Base-by-base conservation (phyloP, 1,140 invertebrate species). In the Drosophila malerkotliana region DNA sequence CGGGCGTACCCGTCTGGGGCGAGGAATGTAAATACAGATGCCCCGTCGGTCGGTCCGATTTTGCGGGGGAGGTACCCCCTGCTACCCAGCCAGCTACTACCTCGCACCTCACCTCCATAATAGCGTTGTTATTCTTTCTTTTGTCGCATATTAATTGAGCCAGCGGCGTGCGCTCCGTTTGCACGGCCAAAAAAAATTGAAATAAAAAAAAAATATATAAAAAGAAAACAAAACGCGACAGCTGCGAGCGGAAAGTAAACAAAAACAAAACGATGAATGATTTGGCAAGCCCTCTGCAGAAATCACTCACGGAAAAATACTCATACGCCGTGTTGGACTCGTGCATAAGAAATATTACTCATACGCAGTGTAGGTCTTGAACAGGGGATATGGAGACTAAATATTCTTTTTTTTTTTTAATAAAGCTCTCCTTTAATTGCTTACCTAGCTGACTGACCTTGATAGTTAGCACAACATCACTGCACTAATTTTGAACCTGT, bases 121-220 rank as follows among this genome's bases (percentile, higher is more conserved):
- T 59, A 12, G 54, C 53, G 54, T 34, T 60, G 53, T 69, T 39
- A 48, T 77, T 61, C 64, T 56, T 57, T 76, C 72, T 75, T 74
- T 75, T 76, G 63, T 77, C 74, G 64, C 64, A 76, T 77, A 69
- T 69, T 77, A 69, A 69, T 77, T 77, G 72, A 77, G 74, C 51
- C 63, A 77, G 32, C 72, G 73, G 73, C 73, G 62, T 76, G 73
- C 72, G 73, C 73, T 76, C 49, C 57, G 72, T 76, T 76, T 76
- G 73, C 69, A 74, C 54, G 68, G 67, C 56, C 41, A 72, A 72
- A 72, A 72, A 44, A 5, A 18, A 18, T 18, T 18, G 1, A 18
- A 18, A 1, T 1, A 18, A 18, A 44, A 44, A 44, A 44, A n/a
- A 18, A 15, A 41, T 14, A 7, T 18, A 44, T 15, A 44, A 44